phyloP scores from a whole-genome alignment of 2,888 invertebrate species.

The Hirtodrosophila alboralis region DNA sequence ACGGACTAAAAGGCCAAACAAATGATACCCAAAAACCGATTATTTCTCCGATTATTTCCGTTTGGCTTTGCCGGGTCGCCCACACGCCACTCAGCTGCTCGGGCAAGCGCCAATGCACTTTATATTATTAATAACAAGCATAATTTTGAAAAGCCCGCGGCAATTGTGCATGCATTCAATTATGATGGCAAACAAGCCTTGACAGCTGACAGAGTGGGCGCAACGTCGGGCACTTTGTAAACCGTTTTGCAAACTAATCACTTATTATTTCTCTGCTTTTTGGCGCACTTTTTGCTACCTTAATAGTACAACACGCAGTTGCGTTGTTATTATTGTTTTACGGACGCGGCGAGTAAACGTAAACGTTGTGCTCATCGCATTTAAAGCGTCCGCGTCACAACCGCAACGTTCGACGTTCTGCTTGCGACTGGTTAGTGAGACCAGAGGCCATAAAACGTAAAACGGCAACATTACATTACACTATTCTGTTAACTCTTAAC shows the following conservation, averaged over 20 bases:
- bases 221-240: slow-evolving; percentile 18
- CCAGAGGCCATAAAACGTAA: no score
- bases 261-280: slow-evolving; percentile 32
- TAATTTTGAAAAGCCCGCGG: slow-evolving; percentile 47
- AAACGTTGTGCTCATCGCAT: slow-evolving; percentile 1
- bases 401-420: slow-evolving; percentile 32
- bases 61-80: slow-evolving; percentile 34
- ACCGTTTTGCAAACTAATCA: slow-evolving; percentile 41
- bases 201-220: slow-evolving; percentile 18
- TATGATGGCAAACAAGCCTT: slow-evolving; percentile 19
- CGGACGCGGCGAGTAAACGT: slow-evolving; percentile 20
- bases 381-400: slow-evolving; percentile 20
- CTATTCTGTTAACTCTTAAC: no score
- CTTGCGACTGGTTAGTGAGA: slow-evolving; percentile 45
- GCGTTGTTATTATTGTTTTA: slow-evolving; percentile 26
- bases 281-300: slow-evolving; percentile 37
- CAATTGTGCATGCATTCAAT: slow-evolving; percentile 32
- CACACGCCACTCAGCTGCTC: slow-evolving; percentile 36
- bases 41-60: slow-evolving; percentile 24
- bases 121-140: slow-evolving; percentile 44
- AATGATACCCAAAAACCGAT: slow-evolving; percentile 31
- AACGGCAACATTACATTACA: no score
- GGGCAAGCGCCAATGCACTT: slow-evolving; percentile 48
- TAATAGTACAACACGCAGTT: slow-evolving; percentile 8
- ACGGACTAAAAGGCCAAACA: slow-evolving; percentile 29